Conservation (phyloP, 2,113 vertebrate genomes). For the Nerophis ophidion region DNA sequence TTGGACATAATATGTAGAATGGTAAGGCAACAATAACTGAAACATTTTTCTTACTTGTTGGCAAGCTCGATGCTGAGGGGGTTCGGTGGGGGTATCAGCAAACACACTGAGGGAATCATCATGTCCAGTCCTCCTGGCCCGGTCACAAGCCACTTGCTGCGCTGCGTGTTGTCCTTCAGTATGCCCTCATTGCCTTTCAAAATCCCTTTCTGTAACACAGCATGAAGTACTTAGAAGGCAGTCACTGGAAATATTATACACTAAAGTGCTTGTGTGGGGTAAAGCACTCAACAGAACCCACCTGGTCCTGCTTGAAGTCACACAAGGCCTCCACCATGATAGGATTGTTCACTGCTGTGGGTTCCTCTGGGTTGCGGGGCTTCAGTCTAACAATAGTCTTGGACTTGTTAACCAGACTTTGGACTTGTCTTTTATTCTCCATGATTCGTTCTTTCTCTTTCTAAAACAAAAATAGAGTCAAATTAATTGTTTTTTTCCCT, state of each 20-base stretch:
- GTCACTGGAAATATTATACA: background rate
- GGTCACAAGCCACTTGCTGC: slow-evolving; percentile 95
- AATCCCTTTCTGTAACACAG: slow-evolving; percentile 78
- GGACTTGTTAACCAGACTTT: slow-evolving; percentile 89
- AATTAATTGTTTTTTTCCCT: background rate
- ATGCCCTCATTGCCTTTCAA: slow-evolving; percentile 88
- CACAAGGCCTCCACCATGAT: slow-evolving; percentile 90
- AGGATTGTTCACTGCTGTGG: slow-evolving; percentile 62
- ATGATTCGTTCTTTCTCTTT: slow-evolving; percentile 84
- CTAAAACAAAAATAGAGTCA: slow-evolving; percentile 57
- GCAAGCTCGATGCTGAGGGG: slow-evolving; percentile 82
- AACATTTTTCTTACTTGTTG: slow-evolving; percentile 77
- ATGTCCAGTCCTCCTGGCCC: slow-evolving; percentile 94
- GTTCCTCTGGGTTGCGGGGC: slow-evolving; percentile 88
- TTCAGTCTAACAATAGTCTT: slow-evolving; percentile 90
- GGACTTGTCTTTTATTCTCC: slow-evolving; percentile 91
- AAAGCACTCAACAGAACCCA: slow-evolving; percentile 39
- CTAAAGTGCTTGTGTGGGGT: background rate
- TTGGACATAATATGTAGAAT: background rate
- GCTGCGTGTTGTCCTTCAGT: slow-evolving; percentile 90
- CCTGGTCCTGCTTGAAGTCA: slow-evolving; percentile 98
- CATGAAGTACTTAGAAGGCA: background rate
- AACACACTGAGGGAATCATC: slow-evolving; percentile 89
- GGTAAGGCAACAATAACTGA: background rate
- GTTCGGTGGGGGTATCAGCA: slow-evolving; percentile 91